Conservation (phyloP, 2,888 invertebrate species). For the Salpingus planirostris region DNA sequence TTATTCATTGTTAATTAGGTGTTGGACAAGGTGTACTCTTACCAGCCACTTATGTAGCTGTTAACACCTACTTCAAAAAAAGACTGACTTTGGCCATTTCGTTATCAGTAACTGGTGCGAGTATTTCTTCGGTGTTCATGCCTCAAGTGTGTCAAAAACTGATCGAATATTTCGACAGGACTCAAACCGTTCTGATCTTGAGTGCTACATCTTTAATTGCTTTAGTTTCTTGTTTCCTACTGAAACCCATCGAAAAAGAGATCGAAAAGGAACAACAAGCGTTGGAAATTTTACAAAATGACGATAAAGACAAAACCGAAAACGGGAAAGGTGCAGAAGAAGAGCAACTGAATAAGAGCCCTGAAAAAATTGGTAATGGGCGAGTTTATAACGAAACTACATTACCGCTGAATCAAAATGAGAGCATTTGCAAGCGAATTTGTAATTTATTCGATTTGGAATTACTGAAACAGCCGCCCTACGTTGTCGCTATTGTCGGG, state of each 20-base stretch:
- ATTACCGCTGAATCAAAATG: constrained; percentile 10
- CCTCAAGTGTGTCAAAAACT: constrained; percentile 42
- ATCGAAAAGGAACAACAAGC: constrained; percentile 1
- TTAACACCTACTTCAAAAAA: constrained; percentile 44
- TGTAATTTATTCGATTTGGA: constrained; percentile 32
- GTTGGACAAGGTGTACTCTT: constrained; percentile 42
- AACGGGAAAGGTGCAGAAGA: constrained; percentile 10
- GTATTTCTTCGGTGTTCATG: constrained; percentile 43
- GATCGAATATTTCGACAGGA: constrained; percentile 36
- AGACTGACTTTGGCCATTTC: constrained; percentile 44
- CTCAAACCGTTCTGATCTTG: constrained; percentile 43
- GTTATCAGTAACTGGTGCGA: constrained; percentile 42
- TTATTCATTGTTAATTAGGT: constrained; percentile 32
- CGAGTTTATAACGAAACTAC: constrained; percentile 31
- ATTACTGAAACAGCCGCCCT: constrained; percentile 31
- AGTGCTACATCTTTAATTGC: constrained; percentile 43
- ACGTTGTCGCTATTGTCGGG: constrained; percentile 33
- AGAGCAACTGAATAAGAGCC: background rate
- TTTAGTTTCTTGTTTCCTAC: constrained; percentile 40
- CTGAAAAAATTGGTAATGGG: background rate
- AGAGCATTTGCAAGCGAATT: constrained; percentile 21
- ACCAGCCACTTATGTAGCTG: constrained; percentile 42
- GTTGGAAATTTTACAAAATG: background rate
- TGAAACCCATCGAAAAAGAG: constrained; percentile 39
- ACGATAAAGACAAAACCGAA: constrained; percentile 3